Evolutionary conservation across 2,888 invertebrate genomes (phyloP), one percentile per base, ranked within the genome.

Genomic region (Automeris io): DNA sequence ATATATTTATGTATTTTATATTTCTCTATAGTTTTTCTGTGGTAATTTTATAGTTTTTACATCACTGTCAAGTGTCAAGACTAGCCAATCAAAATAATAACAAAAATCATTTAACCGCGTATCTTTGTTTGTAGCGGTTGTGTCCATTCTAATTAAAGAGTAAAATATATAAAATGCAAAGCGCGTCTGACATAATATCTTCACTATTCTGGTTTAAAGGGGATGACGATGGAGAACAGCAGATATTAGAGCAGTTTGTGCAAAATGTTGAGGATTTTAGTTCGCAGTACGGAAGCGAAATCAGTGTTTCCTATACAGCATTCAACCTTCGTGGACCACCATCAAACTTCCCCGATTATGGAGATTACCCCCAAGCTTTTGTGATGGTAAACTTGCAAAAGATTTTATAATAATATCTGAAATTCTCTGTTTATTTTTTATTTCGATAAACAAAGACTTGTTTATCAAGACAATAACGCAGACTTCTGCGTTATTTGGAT

Each of bases 321-420:
- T 90, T 91, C 37, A 97, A 97, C 80, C 89, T 97, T 40, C 91
- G 93, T 36, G 96, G 96, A 5, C 91, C 92, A 54, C 94, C 94
- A 7, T 91, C 91, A 18, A 93, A 94, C 70, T 97, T 92, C 83
- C 97, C 97, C 0, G 91, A 91, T 46, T 96, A 96, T 73, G 97
- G 97, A 11, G 97, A 97, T 70, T 96, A 94, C 83, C 94, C 95
- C 6, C 92, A 95, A 73, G 93, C 95, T 8, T 97, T 94, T 85
- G 94, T 95, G 41, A 93, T 96, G 91, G 97, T 96, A 86, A 37
- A 23, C 18, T 12, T 25, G 4, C 24, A 6, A 24, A 24, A 9
- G 18, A 31, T 18, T 18, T 31, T 5, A 5, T 18, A 31, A 18
- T 31, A 9, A 18, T 5, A 31, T 18, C 7, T n/a, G n/a, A n/a